Percentiles rank a stretch among this genome's conserved stretches.
These are phyloP conservation scores for Pseudochirops cupreus DNA, from an alignment of 2,797 vertebrate species.

Conservation along the genomic window DNA sequence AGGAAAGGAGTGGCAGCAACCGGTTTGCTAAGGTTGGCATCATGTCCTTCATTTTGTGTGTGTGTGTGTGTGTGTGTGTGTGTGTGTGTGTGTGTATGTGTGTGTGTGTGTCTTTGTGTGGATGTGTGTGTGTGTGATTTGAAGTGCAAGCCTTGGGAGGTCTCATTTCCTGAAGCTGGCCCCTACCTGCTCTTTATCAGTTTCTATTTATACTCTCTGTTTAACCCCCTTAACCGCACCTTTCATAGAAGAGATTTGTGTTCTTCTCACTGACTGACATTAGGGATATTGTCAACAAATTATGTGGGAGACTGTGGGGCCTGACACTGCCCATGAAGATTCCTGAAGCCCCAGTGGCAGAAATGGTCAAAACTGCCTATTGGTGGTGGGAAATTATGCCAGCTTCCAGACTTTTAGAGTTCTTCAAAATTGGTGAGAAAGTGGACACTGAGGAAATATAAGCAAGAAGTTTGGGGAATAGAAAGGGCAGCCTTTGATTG, in stretches of 20 bases:
- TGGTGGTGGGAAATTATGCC: not conserved
- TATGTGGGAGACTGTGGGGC: too few species aligned
- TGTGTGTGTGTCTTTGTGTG: not conserved
- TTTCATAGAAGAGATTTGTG: not conserved
- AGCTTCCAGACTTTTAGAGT: not conserved
- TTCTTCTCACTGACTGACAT: not conserved
- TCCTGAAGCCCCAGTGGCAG: not conserved
- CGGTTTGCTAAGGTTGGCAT: constrained; percentile 95
- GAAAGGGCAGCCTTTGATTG: not conserved
- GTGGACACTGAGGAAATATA: not conserved
- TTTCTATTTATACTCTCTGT: not conserved
- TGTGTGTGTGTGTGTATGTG: not conserved
- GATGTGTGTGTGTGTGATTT: not conserved
- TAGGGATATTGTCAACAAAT: not conserved
- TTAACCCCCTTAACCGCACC: not conserved
- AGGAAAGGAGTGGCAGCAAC: constrained; percentile 96
- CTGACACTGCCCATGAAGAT: not conserved
- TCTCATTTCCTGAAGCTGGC: not conserved
- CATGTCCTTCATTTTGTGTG: not conserved
- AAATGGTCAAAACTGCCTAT: not conserved
- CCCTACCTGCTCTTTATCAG: not conserved
- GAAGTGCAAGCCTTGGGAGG: not conserved
- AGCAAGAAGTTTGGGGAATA: not conserved
- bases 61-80: not conserved
- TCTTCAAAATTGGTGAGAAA: not conserved